These are phyloP conservation scores for Aramus guarauna DNA, from an alignment of 2,113 vertebrate genomes.

Conservation along the genomic window DNA sequence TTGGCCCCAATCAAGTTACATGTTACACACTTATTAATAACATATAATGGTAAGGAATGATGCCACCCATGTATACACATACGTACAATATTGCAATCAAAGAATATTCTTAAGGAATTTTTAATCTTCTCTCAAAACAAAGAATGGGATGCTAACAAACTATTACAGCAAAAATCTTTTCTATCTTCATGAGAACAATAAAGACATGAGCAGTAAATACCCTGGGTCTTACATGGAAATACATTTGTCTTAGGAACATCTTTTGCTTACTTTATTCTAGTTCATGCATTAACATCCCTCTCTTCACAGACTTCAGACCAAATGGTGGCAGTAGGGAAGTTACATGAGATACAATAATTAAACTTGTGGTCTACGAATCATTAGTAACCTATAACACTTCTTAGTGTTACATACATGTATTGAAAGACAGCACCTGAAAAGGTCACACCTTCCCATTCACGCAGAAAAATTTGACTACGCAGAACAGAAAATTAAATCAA, in stretches of 20 bases:
- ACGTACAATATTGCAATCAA: background rate
- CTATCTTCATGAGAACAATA: background rate
- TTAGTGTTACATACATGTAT: background rate
- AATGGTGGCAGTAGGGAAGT: background rate
- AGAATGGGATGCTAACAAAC: background rate
- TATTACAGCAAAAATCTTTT: background rate
- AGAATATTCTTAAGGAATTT: background rate
- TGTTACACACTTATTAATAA: background rate
- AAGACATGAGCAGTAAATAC: background rate
- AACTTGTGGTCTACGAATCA: background rate
- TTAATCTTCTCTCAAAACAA: slow-evolving; percentile 3
- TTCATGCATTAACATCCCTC: background rate
- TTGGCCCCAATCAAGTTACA: background rate
- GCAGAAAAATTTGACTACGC: background rate
- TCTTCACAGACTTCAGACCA: background rate
- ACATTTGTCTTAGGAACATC: background rate
- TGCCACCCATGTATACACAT: background rate
- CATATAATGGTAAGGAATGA: background rate
- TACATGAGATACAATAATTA: background rate
- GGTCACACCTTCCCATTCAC: background rate
- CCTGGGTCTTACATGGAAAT: background rate
- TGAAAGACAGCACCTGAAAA: background rate
- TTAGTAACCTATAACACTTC: background rate
- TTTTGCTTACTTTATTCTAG: background rate
- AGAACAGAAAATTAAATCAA: background rate